A percentile compares a stretch with the other conserved stretches of the same genome.
Conservation (phyloP, 1,140 invertebrate genomes). For the Conus betulinus region DNA sequence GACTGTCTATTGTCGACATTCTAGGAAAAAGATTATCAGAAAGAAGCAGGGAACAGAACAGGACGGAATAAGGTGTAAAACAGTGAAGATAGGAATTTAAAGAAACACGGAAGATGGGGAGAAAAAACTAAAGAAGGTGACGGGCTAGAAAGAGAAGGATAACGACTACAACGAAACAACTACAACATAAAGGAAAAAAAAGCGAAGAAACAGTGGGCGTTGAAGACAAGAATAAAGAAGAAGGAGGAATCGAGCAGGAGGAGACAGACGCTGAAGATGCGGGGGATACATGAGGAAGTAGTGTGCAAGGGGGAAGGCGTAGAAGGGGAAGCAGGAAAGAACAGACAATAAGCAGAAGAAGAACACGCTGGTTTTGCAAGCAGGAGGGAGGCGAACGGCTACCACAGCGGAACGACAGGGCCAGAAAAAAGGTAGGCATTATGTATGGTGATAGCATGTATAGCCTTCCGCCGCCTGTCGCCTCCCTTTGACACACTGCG, state of each 20-base stretch:
- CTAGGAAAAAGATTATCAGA: too few species aligned
- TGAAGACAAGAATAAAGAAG: neutral
- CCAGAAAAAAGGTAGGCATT: neutral
- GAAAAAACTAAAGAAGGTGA: neutral
- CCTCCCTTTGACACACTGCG: constrained; percentile 21
- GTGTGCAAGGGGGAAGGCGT: neutral
- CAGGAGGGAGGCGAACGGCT: neutral
- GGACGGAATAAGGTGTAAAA: too few species aligned
- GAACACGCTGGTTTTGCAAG: neutral
- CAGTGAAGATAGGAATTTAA: neutral
- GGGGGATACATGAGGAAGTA: too few species aligned
- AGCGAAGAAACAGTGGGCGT: too few species aligned
- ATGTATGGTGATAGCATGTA: constrained; percentile 25
- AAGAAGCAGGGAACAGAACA: too few species aligned
- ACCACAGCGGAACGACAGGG: neutral
- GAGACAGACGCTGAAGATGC: neutral
- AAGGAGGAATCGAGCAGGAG: neutral
- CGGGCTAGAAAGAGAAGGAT: neutral
- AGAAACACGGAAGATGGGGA: neutral
- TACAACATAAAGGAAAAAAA: too few species aligned
- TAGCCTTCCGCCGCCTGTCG: constrained; percentile 11
- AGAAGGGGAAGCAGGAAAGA: neutral
- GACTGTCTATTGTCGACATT: too few species aligned
- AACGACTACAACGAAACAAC: too few species aligned
- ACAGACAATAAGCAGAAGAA: neutral